phyloP scores from a whole-genome alignment of 2,797 vertebrate genomes.

The Bradypodion ventrale region DNA sequence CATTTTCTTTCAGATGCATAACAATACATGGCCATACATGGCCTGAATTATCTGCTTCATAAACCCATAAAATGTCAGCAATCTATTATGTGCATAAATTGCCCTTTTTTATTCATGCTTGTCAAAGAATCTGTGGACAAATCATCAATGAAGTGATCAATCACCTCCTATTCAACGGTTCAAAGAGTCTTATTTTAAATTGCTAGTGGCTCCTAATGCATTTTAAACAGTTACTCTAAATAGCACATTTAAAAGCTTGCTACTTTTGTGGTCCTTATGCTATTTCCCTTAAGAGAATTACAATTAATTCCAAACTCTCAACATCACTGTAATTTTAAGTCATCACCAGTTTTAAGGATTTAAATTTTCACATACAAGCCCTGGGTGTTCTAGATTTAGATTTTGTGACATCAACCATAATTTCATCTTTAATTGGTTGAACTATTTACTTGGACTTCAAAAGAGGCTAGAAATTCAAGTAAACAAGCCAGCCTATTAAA shows the following conservation, averaged over 20 bases:
- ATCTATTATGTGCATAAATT: slow-evolving; percentile 32
- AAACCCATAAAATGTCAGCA: slow-evolving; percentile 47
- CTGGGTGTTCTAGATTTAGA: not conserved
- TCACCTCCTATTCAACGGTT: slow-evolving; percentile 25
- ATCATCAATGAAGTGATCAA: slow-evolving; percentile 36
- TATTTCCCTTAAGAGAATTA: slow-evolving; percentile 27
- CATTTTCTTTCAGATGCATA: slow-evolving; percentile 37
- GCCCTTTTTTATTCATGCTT: slow-evolving; percentile 33
- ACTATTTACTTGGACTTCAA: not conserved
- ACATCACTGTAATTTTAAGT: not conserved
- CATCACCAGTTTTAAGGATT: not conserved
- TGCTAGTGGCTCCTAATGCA: slow-evolving; percentile 37
- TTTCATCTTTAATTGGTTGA: not conserved
- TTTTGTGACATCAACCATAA: not conserved
- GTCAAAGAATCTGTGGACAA: slow-evolving; percentile 25
- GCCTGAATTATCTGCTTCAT: slow-evolving; percentile 46
- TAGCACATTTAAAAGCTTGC: slow-evolving; percentile 42
- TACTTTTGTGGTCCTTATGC: slow-evolving; percentile 44
- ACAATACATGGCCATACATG: slow-evolving; percentile 26
- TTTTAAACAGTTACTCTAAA: slow-evolving; percentile 41
- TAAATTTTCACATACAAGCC: not conserved
- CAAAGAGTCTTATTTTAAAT: slow-evolving; percentile 18
- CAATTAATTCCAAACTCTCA: slow-evolving; percentile 28
- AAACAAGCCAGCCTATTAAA: not conserved
- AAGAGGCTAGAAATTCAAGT: not conserved